Evolutionary conservation across 2,888 invertebrate genomes (phyloP), one percentile per base, ranked within the genome.

Genomic region (Hirtodrosophila trivittata): DNA sequence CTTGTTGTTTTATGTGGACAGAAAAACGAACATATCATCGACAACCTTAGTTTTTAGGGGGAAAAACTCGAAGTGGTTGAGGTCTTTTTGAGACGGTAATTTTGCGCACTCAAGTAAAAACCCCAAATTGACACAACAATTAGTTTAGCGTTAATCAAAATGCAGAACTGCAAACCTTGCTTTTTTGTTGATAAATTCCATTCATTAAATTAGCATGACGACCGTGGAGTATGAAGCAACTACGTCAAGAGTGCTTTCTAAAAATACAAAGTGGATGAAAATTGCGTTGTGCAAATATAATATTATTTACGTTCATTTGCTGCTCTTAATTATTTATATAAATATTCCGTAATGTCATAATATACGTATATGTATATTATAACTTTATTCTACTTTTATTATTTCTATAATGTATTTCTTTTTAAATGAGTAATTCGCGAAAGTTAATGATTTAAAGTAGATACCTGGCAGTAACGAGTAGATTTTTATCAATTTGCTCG

Each of bases 111-210:
- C 38, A 46, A 57, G 47, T 57, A 52, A 68, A 68, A 73, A 72
- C 52, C 42, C 47, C 43, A 46, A 70, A 47, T 65, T 83, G 63
- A 75, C 75, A 75, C 55, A 60, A 45, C 60, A 72, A 86, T 80
- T 80, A 80, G 86, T 62, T 45, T 65, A 68, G 60, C 59, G 84
- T 80, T 80, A 80, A 80, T 78, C 65, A 63, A 82, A 67, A 65
- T 63, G 57, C 70, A 74, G 64, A 82, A 69, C 43, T 66, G 73
- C 46, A 66, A 56, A 46, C 35, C 9, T 54, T 18, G 39, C 8
- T 32, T 43, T 14, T 13, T 18, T 56, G 37, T 49, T 46, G 55
- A 60, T 51, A 60, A 83, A 59, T 66, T n/a, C 10, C 25, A 30
- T 51, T 66, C 49, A 39, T 51, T 63, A 58, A 57, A 73, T 60